Evolutionary conservation across 1,140 invertebrate species (phyloP).

Genomic region (Scaptomyza graminum): DNA sequence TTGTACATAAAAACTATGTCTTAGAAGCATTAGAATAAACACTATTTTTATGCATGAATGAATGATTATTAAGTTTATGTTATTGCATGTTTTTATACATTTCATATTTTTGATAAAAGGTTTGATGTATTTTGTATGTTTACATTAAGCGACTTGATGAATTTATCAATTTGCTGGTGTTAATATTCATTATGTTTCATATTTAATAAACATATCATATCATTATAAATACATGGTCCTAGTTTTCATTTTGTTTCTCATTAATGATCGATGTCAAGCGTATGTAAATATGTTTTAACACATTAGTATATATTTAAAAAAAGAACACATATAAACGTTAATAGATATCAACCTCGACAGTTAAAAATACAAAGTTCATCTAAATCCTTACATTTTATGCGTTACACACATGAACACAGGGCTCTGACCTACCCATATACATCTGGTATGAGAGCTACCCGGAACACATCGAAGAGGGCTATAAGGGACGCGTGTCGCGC

Average conservation of each 20-base stretch:
- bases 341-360: constrained; percentile 6
- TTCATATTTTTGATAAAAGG: too few species aligned
- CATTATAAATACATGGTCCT: constrained; percentile 5
- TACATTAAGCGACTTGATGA: too few species aligned
- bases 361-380: not conserved
- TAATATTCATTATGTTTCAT: constrained; percentile 1
- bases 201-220: not conserved
- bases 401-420: constrained; percentile 86
- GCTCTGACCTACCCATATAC: constrained; percentile 96
- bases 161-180: not conserved
- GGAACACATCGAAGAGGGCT: constrained; percentile 95
- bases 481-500: constrained; percentile 94
- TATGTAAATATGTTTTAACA: constrained; percentile 13
- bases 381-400: constrained; percentile 35
- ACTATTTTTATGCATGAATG: not conserved
- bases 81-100: not conserved
- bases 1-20: too few species aligned
- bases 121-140: too few species aligned
- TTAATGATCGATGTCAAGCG: constrained; percentile 5
- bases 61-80: not conserved
- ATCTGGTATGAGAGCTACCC: constrained; percentile 99
- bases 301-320: not conserved
- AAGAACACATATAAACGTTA: not conserved
- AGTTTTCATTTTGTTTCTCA: not conserved
- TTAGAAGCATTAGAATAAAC: not conserved